Conservation (phyloP, 1,140 invertebrate species). For the Drosophila triauraria region DNA sequence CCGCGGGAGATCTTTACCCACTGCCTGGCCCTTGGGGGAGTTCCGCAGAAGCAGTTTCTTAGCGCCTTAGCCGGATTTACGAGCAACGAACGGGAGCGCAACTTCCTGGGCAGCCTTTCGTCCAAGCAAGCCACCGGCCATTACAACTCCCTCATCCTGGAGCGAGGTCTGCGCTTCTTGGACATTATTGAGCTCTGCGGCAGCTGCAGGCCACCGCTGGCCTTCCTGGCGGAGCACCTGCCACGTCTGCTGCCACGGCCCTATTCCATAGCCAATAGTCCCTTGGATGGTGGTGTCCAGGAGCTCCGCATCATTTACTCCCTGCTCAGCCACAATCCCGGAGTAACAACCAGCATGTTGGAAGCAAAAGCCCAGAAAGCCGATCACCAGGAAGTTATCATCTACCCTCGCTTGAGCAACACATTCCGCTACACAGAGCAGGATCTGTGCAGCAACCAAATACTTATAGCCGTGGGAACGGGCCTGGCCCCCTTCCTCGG, state of each 20-base stretch:
- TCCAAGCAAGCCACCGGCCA: slow-evolving; percentile 66
- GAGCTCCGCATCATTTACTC: slow-evolving; percentile 90
- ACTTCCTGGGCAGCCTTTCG: slow-evolving; percentile 62
- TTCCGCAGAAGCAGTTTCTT: slow-evolving; percentile 85
- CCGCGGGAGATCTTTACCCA: slow-evolving; percentile 78
- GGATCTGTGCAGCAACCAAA: slow-evolving; percentile 87
- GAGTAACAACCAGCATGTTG: slow-evolving; percentile 71
- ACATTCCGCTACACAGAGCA: slow-evolving; percentile 86
- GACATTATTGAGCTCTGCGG: slow-evolving; percentile 89
- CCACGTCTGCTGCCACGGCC: slow-evolving; percentile 90
- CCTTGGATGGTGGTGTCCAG: slow-evolving; percentile 80
- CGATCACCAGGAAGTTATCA: slow-evolving; percentile 82
- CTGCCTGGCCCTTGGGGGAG: slow-evolving; percentile 76
- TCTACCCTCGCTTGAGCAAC: slow-evolving; percentile 89
- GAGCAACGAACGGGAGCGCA: slow-evolving; percentile 40
- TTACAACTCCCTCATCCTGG: slow-evolving; percentile 68
- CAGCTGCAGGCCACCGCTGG: slow-evolving; percentile 88
- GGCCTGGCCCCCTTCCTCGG: slow-evolving; percentile 93
- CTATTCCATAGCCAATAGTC: slow-evolving; percentile 92
- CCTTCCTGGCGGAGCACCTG: slow-evolving; percentile 90
- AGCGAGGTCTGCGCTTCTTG: slow-evolving; percentile 85
- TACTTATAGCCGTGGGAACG: slow-evolving; percentile 93
- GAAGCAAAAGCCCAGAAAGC: slow-evolving; percentile 24
- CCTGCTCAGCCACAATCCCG: slow-evolving; percentile 42
- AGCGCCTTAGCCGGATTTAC: slow-evolving; percentile 58